Base-by-base conservation (phyloP, 2,113 vertebrate species). In the Ivindomyrus marchei region DNA sequence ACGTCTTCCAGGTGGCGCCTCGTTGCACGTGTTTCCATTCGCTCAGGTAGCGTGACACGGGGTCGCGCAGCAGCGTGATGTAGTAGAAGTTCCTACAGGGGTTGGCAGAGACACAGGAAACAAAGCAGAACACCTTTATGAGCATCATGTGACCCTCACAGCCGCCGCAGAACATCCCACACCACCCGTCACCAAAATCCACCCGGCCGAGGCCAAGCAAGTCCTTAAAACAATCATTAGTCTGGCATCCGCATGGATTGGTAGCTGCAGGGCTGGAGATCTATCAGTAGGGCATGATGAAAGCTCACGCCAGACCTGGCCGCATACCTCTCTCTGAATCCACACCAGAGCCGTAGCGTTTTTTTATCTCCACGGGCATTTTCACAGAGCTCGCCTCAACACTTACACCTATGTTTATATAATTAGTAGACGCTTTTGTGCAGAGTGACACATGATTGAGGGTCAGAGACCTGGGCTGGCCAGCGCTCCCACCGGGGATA, bases 11-110 rank as follows among this genome's bases (percentile, higher is more conserved):
- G 0, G 98, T 99, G 3, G 98, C 98, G 0, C 98, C 98, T 21
- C 98, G 96, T 95, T 99, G 98, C 91, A 99, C 98, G 0, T 99
- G 98, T 90, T 99, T 99, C 98, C 98, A 99, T 89, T 99, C 98
- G 1, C 98, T 99, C 94, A 99, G 94, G 95, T 98, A 99, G 66
- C 98, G 97, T 24, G 98, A 99, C 92, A 99, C 98, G 0, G 98
- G 98, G 93, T 99, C 98, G 88, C 98, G 96, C 95, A 99, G 95
- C 98, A 99, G 99, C 11, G 98, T 99, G 95, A 99, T 99, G 95
- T 99, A 99, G 94, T 99, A 99, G 97, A 99, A 99, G 95, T 99
- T 99, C 96, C 98, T 99, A 96, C 92, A 98, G 97, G 88, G 66
- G 80, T 80, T 5, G 53, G 96, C 19, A 96, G 93, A 95, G 94